A percentile compares a stretch with the other conserved stretches of the same genome.
Conservation (phyloP, 2,113 vertebrate species). For the Thomomys bottae region DNA sequence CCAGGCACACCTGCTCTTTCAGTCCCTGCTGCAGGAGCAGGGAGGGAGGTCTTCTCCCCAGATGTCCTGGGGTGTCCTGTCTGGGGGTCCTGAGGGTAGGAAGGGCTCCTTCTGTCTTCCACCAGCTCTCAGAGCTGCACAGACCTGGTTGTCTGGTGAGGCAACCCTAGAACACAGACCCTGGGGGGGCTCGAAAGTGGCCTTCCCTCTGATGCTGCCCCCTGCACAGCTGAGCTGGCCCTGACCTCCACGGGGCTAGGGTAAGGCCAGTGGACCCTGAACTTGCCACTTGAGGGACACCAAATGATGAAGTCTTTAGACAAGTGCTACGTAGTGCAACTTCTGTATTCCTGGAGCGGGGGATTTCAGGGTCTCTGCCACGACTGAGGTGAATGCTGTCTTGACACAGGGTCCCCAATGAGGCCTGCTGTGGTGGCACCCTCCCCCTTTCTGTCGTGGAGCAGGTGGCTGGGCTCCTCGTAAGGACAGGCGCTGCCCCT, state of each 20-base stretch:
- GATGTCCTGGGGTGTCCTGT: too few relatives aligned
- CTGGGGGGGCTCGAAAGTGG: fast-evolving
- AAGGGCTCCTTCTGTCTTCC: too few relatives aligned
- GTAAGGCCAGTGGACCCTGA: fast-evolving
- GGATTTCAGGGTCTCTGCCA: not conserved
- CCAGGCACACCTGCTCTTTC: too few relatives aligned
- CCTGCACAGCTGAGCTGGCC: fast-evolving
- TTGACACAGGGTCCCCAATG: too few relatives aligned
- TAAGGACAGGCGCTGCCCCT: too few relatives aligned
- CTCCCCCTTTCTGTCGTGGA: too few relatives aligned
- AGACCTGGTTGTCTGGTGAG: fast-evolving
- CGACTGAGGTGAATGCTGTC: too few relatives aligned
- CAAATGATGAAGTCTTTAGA: fast-evolving
- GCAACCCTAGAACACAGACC: fast-evolving
- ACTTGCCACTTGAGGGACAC: fast-evolving
- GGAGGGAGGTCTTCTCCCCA: too few relatives aligned
- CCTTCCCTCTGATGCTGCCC: fast-evolving
- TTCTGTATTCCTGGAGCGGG: too few relatives aligned
- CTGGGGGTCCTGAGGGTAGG: too few relatives aligned
- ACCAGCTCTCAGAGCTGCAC: not conserved
- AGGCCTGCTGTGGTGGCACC: too few relatives aligned
- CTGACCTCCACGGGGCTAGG: fast-evolving
- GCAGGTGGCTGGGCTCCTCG: too few relatives aligned
- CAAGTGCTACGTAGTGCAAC: fast-evolving
- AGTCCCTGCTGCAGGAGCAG: fast-evolving